Evolutionary conservation across 2,113 vertebrate species (phyloP).

Genomic region (Melanerpes aurifrons): DNA sequence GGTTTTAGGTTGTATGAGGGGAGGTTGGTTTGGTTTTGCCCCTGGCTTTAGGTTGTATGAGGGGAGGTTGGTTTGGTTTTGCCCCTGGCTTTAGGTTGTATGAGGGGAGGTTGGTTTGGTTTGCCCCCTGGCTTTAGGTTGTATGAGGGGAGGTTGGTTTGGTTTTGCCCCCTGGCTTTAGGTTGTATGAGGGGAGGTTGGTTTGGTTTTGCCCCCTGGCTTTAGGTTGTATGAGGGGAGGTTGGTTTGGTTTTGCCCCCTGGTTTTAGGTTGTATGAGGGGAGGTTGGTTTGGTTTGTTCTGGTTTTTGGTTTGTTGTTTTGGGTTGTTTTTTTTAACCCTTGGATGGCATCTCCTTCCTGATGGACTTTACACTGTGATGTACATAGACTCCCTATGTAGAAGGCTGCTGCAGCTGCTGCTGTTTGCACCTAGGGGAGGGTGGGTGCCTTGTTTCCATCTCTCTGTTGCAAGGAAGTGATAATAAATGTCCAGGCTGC

Average conservation of each 20-base stretch:
- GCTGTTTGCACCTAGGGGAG: slow-evolving; percentile 21
- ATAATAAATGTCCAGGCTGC: slow-evolving; percentile 50
- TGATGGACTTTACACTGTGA: slow-evolving; percentile 37
- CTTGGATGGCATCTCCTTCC: neutral
- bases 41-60: no score
- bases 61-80: no score
- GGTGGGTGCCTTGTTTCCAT: neutral
- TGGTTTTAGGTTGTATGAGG: neutral
- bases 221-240: neutral
- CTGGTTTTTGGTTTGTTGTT: neutral
- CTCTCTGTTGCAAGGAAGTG: slow-evolving; percentile 33
- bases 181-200: no score
- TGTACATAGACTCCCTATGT: neutral
- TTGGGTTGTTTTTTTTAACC: neutral
- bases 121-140: no score
- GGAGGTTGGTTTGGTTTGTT: neutral
- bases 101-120: no score
- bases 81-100: no score
- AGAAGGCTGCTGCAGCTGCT: slow-evolving; percentile 24
- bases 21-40: neutral
- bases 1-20: no score
- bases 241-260: neutral
- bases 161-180: neutral
- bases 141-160: no score
- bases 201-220: neutral